Conservation (phyloP, 2,888 invertebrate genomes). For the Adelognathus sp. region DNA sequence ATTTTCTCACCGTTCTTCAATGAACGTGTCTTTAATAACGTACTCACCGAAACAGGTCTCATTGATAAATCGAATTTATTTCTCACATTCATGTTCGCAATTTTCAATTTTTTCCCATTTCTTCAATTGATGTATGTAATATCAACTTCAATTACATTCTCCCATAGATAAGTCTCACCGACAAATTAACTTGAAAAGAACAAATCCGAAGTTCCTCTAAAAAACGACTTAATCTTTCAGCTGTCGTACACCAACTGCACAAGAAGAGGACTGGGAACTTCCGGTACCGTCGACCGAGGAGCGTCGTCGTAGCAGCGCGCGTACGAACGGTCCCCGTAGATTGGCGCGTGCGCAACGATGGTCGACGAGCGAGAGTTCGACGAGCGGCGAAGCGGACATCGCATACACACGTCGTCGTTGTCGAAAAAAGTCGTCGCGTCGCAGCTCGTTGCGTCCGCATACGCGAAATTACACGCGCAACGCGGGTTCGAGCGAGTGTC, state of each 20-base stretch:
- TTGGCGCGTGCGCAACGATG: background rate
- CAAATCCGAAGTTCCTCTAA: no score
- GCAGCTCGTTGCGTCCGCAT: background rate
- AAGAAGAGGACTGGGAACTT: constrained; percentile 1
- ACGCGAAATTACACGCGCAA: background rate
- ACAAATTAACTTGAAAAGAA: no score
- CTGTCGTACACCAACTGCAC: constrained; percentile 5
- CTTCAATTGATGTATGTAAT: no score
- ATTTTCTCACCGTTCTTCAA: no score
- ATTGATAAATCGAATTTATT: no score
- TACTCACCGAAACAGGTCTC: no score
- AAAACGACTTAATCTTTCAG: constrained; percentile 2
- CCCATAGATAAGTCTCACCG: no score
- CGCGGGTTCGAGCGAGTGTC: background rate
- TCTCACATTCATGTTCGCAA: no score
- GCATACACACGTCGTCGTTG: background rate
- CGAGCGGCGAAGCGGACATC: background rate
- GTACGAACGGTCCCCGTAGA: background rate
- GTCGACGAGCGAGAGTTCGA: constrained; percentile 28
- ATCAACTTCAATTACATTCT: no score
- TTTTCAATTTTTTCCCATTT: no score
- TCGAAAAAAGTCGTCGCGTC: constrained; percentile 4
- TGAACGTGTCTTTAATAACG: no score
- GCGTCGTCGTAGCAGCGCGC: background rate
- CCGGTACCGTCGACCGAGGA: constrained; percentile 7